A percentile compares a stretch with the other conserved stretches of the same genome.
Conservation (phyloP, 2,797 vertebrate species). For the Odontamblyopus rebecca region DNA sequence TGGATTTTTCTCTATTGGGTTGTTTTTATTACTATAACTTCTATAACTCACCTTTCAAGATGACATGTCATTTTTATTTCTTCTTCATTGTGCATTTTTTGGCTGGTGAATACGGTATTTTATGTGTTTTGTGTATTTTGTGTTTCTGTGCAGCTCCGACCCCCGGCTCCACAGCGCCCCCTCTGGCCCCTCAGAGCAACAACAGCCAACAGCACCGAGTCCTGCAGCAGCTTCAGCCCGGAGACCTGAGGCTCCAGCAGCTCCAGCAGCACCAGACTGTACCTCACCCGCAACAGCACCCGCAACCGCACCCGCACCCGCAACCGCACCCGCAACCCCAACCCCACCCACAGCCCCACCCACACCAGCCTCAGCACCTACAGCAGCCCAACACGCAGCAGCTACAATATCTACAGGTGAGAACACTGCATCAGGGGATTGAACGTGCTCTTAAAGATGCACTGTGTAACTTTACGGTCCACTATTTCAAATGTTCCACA, state of each 20-base stretch:
- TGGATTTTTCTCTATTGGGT: too few species aligned
- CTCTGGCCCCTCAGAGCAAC: conserved; percentile 66
- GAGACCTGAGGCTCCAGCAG: conserved; percentile 62
- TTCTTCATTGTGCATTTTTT: too few species aligned
- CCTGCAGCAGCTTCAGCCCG: conserved; percentile 89
- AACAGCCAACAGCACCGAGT: conserved; percentile 85
- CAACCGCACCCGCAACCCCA: conserved; percentile 74
- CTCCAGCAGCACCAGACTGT: conserved; percentile 70
- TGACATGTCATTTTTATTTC: too few species aligned
- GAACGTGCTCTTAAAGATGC: not conserved
- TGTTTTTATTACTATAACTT: too few species aligned
- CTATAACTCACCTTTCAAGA: too few species aligned
- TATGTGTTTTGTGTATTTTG: not conserved
- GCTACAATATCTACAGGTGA: conserved; percentile 87
- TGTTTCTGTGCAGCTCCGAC: conserved; percentile 53
- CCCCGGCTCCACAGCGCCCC: conserved; percentile 47
- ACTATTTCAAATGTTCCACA: too few species aligned
- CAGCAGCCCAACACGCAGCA: conserved; percentile 81
- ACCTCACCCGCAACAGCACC: conserved; percentile 78
- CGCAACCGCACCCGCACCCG: conserved; percentile 68
- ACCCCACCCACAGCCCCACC: conserved; percentile 75
- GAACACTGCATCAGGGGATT: conserved; percentile 5
- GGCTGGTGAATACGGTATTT: too few species aligned
- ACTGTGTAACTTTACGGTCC: too few species aligned
- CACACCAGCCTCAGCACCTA: conserved; percentile 65